Evolutionary conservation across 1,140 invertebrate genomes (phyloP).

Genomic region (Drosophila biarmipes): DNA sequence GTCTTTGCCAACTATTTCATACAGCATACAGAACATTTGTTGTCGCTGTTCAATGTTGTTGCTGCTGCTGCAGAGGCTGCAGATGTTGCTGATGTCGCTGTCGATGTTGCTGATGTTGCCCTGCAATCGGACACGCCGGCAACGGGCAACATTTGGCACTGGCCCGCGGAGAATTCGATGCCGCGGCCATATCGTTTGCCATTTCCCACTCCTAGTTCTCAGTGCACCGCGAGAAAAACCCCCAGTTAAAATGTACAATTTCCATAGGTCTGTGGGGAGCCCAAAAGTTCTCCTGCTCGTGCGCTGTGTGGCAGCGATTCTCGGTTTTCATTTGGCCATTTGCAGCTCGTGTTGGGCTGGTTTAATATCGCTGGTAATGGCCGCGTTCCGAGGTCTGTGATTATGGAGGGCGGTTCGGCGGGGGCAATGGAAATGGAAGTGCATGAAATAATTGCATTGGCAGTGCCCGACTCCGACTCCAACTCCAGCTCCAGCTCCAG

Average conservation of each 20-base stretch:
- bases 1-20: conserved; percentile 76
- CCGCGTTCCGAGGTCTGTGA: conserved; percentile 67
- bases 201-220: conserved; percentile 1
- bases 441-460: conserved; percentile 52
- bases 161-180: conserved; percentile 36
- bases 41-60: conserved; percentile 56
- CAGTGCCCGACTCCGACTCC: neutral
- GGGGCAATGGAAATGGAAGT: conserved; percentile 2
- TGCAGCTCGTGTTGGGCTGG: conserved; percentile 45
- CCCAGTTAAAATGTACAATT: too few relatives aligned
- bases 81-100: conserved; percentile 31
- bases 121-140: conserved; percentile 61
- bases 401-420: conserved; percentile 31
- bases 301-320: conserved; percentile 12
- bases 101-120: conserved; percentile 30
- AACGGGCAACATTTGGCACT: conserved; percentile 36
- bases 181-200: conserved; percentile 17
- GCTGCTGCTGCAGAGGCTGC: conserved; percentile 39
- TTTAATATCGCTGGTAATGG: conserved; percentile 76
- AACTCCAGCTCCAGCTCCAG: neutral
- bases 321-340: conserved; percentile 46
- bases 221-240: conserved; percentile 6
- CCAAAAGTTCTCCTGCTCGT: neutral
- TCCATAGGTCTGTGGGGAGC: too few relatives aligned
- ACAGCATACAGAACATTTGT: conserved; percentile 60